Evolutionary conservation across 1,140 invertebrate species (phyloP).

Genomic region (Neodiprion fabricii): DNA sequence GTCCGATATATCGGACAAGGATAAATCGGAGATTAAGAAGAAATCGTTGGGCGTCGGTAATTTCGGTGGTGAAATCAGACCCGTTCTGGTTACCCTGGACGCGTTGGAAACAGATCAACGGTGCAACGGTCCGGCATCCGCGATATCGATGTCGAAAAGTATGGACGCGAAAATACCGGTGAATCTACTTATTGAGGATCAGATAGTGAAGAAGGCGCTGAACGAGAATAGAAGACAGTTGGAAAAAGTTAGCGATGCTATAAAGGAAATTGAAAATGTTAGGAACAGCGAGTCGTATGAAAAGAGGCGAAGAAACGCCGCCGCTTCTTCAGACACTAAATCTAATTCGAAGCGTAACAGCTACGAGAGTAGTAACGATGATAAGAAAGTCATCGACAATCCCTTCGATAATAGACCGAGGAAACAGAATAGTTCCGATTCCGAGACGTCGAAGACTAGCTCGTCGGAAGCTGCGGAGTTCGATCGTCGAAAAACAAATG

Average conservation of each 20-base stretch:
- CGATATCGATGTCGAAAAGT: constrained; percentile 42
- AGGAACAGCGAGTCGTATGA: constrained; percentile 44
- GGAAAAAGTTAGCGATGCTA: constrained; percentile 57
- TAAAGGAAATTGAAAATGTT: constrained; percentile 57
- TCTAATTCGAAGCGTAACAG: constrained; percentile 42
- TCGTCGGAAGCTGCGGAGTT: constrained; percentile 43
- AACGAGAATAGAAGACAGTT: constrained; percentile 57
- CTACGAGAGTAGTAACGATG: constrained; percentile 44
- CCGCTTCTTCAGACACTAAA: constrained; percentile 31
- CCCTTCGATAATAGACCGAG: constrained; percentile 33
- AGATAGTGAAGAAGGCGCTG: constrained; percentile 57
- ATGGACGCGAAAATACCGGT: constrained; percentile 55
- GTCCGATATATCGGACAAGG: constrained; percentile 45
- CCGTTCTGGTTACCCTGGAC: constrained; percentile 15
- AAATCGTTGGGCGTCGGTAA: neutral
- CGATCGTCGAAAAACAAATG: constrained; percentile 45
- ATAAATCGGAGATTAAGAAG: constrained; percentile 33
- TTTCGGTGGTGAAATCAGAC: neutral
- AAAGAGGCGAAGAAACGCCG: constrained; percentile 41
- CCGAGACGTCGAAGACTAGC: constrained; percentile 44
- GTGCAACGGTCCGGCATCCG: constrained; percentile 42
- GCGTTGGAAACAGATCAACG: constrained; percentile 31
- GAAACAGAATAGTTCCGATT: constrained; percentile 47
- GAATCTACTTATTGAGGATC: constrained; percentile 55
- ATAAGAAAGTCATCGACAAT: constrained; percentile 29